Percentiles rank a stretch among this genome's conserved stretches.
phyloP scores from a whole-genome alignment of 2,888 invertebrate genomes.

The Synanthedon vespiformis region DNA sequence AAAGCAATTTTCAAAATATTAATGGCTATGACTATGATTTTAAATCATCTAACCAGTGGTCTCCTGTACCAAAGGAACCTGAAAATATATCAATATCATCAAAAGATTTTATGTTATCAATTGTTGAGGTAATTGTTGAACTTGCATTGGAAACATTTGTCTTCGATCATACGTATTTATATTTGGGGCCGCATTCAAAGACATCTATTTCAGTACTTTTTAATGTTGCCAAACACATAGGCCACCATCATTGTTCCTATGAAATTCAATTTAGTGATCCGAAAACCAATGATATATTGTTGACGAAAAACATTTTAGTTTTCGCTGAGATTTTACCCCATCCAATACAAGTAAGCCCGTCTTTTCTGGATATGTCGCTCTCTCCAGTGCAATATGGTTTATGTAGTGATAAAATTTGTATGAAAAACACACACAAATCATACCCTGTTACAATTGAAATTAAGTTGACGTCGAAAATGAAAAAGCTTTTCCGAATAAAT shows the following conservation, averaged over 20 bases:
- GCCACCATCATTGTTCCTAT: slow-evolving; percentile 43
- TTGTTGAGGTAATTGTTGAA: slow-evolving; percentile 28
- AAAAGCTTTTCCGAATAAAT: slow-evolving; percentile 30
- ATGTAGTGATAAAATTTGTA: slow-evolving; percentile 29
- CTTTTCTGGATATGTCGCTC: slow-evolving; percentile 41
- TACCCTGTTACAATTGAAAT: slow-evolving; percentile 34
- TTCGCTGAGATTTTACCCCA: slow-evolving; percentile 42
- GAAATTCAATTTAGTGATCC: slow-evolving; percentile 32
- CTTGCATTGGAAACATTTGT: slow-evolving; percentile 35
- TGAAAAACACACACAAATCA: slow-evolving; percentile 35
- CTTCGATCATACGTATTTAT: slow-evolving; percentile 31
- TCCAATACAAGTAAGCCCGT: slow-evolving; percentile 38
- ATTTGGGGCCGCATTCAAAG: slow-evolving; percentile 23
- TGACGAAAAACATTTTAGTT: slow-evolving; percentile 30
- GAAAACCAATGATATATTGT: slow-evolving; percentile 18
- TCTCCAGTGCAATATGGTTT: slow-evolving; percentile 34
- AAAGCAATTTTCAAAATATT: slow-evolving; percentile 20
- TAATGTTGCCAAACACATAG: slow-evolving; percentile 34
- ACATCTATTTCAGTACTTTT: slow-evolving; percentile 29
- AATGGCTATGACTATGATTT: slow-evolving; percentile 13
- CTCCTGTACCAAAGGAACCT: slow-evolving; percentile 4
- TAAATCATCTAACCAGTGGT: neutral
- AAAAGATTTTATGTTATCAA: slow-evolving; percentile 15
- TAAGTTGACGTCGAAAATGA: slow-evolving; percentile 39
- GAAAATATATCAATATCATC: slow-evolving; percentile 10